phyloP scores from a whole-genome alignment of 53 echinoderm and acorn worm genomes.

The Temnopleurus reevesii region DNA sequence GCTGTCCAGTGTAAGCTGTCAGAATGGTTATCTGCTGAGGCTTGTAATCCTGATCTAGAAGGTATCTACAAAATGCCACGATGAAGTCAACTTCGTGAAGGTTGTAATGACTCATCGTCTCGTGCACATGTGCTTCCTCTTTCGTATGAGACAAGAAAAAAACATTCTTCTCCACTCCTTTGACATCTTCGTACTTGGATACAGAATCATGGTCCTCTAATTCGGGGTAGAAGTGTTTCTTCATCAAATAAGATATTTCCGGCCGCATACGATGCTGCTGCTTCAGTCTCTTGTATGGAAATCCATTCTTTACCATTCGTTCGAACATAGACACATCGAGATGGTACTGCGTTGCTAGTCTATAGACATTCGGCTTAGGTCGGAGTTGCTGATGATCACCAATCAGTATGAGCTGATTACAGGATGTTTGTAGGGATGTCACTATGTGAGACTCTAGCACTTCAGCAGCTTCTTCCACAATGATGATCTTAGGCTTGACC shows the following conservation, averaged over 20 bases:
- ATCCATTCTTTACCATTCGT: constrained; percentile 84
- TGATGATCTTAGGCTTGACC: constrained; percentile 37
- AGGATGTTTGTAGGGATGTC: constrained; percentile 68
- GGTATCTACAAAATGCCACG: constrained; percentile 70
- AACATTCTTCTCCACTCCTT: constrained; percentile 72
- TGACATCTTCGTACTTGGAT: constrained; percentile 54
- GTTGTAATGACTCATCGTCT: constrained; percentile 78
- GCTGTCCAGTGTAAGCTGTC: constrained; percentile 88
- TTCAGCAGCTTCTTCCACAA: constrained; percentile 97
- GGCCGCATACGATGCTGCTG: constrained; percentile 94
- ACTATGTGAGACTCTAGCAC: constrained; percentile 95
- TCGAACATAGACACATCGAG: constrained; percentile 91
- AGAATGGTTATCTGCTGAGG: constrained; percentile 79
- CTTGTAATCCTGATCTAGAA: constrained; percentile 78
- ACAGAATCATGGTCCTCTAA: constrained; percentile 79
- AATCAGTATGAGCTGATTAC: constrained; percentile 91
- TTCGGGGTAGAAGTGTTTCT: constrained; percentile 73
- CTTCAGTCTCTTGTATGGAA: constrained; percentile 73
- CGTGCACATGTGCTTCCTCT: constrained; percentile 64
- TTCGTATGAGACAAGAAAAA: constrained; percentile 76
- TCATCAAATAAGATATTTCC: constrained; percentile 77
- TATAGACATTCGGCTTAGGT: constrained; percentile 92
- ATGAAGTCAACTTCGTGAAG: constrained; percentile 74
- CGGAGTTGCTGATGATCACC: constrained; percentile 96
- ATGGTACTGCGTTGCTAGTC: constrained; percentile 75